Evolutionary conservation across 2,888 invertebrate genomes (phyloP).

Genomic region (Polyommatus icarus): DNA sequence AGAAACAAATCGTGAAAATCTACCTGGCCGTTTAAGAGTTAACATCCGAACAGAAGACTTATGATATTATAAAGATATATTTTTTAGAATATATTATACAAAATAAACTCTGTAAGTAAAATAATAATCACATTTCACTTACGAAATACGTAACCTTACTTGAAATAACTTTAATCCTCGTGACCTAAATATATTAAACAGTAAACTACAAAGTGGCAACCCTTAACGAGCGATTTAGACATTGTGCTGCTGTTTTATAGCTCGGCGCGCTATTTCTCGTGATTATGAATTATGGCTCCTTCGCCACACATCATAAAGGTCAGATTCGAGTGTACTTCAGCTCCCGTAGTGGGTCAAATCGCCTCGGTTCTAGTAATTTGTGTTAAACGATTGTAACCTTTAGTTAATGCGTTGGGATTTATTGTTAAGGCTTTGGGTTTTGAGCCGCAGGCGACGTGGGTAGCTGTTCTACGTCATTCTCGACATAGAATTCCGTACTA

Average conservation of each 20-base stretch:
- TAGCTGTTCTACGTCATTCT: not conserved
- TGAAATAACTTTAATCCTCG: not conserved
- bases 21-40: too few species aligned
- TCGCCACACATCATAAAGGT: constrained; percentile 5
- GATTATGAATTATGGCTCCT: constrained; percentile 14
- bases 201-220: constrained; percentile 9
- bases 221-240: constrained; percentile 20
- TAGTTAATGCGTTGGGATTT: constrained; percentile 16
- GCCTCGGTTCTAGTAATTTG: constrained; percentile 10
- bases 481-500: not conserved
- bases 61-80: too few species aligned
- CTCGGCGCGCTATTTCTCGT: constrained; percentile 21
- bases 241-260: constrained; percentile 22
- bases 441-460: not conserved
- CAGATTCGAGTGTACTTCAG: constrained; percentile 9
- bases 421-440: constrained; percentile 9
- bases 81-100: not conserved
- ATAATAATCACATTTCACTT: not conserved
- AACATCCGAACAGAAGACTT: too few species aligned
- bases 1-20: too few species aligned
- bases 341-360: constrained; percentile 7
- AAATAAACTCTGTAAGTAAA: not conserved
- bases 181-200: constrained; percentile 4
- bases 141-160: not conserved
- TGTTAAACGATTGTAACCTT: constrained; percentile 21